Evolutionary conservation across 2,797 vertebrate genomes (phyloP).

Genomic region (Poecile montanus): DNA sequence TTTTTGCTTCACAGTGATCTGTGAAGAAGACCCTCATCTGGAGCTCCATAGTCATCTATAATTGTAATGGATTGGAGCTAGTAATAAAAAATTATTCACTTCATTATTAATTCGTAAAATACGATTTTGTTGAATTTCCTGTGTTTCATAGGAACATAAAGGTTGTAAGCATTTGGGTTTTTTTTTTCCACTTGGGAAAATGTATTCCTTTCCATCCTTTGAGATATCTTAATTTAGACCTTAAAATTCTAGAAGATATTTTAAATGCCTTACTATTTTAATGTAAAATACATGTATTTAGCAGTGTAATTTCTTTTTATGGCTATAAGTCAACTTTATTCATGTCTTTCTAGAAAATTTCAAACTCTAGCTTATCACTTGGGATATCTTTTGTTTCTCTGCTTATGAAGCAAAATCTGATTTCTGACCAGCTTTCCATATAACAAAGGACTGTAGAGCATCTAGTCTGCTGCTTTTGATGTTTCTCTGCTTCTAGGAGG

Average conservation of each 20-base stretch:
- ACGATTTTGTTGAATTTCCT: neutral
- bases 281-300: neutral
- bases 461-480: neutral
- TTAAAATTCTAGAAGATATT: neutral
- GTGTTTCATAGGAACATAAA: neutral
- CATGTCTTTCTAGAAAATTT: neutral
- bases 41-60: neutral
- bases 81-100: neutral
- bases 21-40: neutral
- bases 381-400: neutral
- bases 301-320: neutral
- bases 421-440: neutral
- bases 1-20: neutral
- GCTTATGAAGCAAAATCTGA: neutral
- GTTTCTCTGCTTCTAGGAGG: neutral
- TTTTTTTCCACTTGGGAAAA: neutral
- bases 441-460: neutral
- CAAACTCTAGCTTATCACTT: neutral
- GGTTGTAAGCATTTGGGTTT: fast-evolving
- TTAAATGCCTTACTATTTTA: neutral
- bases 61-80: neutral
- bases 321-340: neutral
- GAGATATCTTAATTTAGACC: neutral
- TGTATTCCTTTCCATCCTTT: neutral
- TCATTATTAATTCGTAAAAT: neutral